Percentiles rank a stretch among this genome's conserved stretches.
phyloP scores from a whole-genome alignment of 2,113 vertebrate genomes.

The Clarias gariepinus region DNA sequence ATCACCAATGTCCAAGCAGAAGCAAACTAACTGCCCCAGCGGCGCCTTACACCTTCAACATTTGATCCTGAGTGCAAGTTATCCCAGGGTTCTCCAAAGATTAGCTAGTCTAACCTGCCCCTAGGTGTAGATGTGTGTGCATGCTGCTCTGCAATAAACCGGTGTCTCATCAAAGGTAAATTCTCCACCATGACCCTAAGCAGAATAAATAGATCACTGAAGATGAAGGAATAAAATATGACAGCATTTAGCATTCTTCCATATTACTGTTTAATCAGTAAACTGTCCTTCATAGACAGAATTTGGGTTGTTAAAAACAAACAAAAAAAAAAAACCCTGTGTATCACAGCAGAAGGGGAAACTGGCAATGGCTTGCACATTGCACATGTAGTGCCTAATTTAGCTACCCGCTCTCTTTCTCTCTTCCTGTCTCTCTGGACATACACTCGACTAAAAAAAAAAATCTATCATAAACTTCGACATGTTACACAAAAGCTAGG shows the following conservation, averaged over 20 bases:
- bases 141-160: background rate
- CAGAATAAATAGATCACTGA: background rate
- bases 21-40: background rate
- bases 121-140: background rate
- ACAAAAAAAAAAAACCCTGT: background rate
- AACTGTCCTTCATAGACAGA: background rate
- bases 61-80: background rate
- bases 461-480: background rate
- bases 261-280: background rate
- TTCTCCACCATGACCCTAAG: background rate
- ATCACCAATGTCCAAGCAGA: background rate
- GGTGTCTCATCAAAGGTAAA: background rate
- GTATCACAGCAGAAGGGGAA: constrained; percentile 36
- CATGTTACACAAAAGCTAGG: background rate
- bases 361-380: constrained; percentile 19
- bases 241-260: background rate
- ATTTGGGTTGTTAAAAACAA: background rate
- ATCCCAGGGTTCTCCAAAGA: too few species aligned
- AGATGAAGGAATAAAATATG: background rate
- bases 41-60: background rate
- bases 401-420: constrained; percentile 20
- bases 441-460: constrained; percentile 8
- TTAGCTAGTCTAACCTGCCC: too few species aligned
- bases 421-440: background rate
- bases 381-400: constrained; percentile 35